A percentile compares a stretch with the other conserved stretches of the same genome.
These are phyloP conservation scores for Lophius piscatorius DNA, from an alignment of 2,113 vertebrate species.

Conservation along the genomic window DNA sequence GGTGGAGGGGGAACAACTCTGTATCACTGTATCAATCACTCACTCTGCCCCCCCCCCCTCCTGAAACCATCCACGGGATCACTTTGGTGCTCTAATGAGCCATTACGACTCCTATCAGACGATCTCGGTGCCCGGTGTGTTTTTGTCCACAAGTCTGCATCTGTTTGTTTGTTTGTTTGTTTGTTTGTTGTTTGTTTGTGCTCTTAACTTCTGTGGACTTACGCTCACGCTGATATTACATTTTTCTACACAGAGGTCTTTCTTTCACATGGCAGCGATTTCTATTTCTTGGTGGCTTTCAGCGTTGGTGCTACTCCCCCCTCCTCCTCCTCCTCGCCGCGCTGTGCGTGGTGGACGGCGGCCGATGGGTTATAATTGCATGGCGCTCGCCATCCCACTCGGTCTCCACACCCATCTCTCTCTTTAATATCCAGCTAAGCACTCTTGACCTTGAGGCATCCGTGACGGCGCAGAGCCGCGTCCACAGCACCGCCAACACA, in stretches of 20 bases:
- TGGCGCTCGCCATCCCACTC: conserved; percentile 64
- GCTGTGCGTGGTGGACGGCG: conserved; percentile 41
- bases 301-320: background rate
- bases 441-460: conserved; percentile 77
- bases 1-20: conserved; percentile 65
- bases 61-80: conserved; percentile 63
- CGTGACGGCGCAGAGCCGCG: conserved; percentile 30
- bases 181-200: conserved; percentile 45
- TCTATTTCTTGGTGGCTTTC: conserved; percentile 53
- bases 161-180: conserved; percentile 8
- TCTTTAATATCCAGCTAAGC: conserved; percentile 76
- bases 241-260: conserved; percentile 59
- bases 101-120: conserved; percentile 76
- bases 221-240: conserved; percentile 62
- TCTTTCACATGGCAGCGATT: conserved; percentile 46
- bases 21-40: conserved; percentile 77
- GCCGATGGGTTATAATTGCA: conserved; percentile 69
- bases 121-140: conserved; percentile 47
- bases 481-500: conserved; percentile 44
- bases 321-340: conserved; percentile 2
- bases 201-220: conserved; percentile 58
- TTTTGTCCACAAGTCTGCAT: too few species aligned
- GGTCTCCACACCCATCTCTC: conserved; percentile 67
- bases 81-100: conserved; percentile 78
- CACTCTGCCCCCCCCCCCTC: conserved; percentile 70